Evolutionary conservation across 2,888 invertebrate genomes (phyloP).

Genomic region (Leucophora obtusa): DNA sequence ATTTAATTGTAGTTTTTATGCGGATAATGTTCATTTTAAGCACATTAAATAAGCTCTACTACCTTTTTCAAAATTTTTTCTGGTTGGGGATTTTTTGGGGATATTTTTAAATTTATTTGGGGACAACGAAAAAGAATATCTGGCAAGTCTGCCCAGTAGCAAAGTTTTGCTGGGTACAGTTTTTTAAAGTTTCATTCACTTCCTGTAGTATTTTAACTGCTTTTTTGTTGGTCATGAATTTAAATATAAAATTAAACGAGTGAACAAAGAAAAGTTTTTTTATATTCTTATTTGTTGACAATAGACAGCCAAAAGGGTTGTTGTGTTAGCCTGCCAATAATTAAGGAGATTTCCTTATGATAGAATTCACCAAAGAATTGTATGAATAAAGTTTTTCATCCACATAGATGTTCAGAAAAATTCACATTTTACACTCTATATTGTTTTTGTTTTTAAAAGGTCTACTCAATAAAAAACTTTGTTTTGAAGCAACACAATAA

Average conservation of each 20-base stretch:
- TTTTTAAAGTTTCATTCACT: conserved; percentile 29
- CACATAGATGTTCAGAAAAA: conserved; percentile 2
- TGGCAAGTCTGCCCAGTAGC: no score
- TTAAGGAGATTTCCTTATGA: conserved; percentile 18
- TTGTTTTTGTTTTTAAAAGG: background rate
- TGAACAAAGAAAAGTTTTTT: background rate
- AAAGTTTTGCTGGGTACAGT: no score
- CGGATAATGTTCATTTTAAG: no score
- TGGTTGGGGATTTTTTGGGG: no score
- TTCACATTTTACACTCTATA: conserved; percentile 24
- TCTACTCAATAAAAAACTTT: background rate
- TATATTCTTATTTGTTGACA: conserved; percentile 29
- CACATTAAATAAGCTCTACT: no score
- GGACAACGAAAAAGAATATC: no score
- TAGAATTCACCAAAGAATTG: conserved; percentile 6
- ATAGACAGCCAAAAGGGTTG: conserved; percentile 43
- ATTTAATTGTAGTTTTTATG: no score
- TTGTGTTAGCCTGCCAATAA: conserved; percentile 44
- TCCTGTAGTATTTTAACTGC: conserved; percentile 24
- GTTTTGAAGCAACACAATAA: background rate
- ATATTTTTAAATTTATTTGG: no score
- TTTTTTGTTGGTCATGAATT: conserved; percentile 38
- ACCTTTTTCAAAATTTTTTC: no score
- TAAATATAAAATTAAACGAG: conserved; percentile 10
- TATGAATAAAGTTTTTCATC: conserved; percentile 6